These are phyloP conservation scores for Ceratoteleas bidentatus DNA, from an alignment of 1,140 invertebrate genomes.

Conservation along the genomic window DNA sequence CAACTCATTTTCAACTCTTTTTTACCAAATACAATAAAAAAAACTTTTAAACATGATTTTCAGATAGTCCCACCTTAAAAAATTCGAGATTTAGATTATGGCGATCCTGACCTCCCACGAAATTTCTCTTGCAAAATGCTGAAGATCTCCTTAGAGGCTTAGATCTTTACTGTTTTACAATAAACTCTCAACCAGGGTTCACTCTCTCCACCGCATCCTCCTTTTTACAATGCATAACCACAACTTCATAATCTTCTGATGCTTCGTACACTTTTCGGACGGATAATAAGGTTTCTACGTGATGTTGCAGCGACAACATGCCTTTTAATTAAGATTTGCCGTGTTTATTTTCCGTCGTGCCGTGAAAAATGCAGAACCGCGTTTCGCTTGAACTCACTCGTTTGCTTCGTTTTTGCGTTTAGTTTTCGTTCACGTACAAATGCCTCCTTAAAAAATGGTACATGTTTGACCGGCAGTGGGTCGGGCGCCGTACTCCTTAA, in stretches of 20 bases:
- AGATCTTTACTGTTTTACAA: too few species aligned
- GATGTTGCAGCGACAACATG: constrained; percentile 25
- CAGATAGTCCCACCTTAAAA: too few species aligned
- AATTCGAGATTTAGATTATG: too few species aligned
- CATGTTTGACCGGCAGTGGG: constrained; percentile 37
- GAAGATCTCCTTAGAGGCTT: too few species aligned
- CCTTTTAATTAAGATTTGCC: constrained; percentile 16
- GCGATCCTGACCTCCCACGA: too few species aligned
- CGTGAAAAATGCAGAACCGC: constrained; percentile 42
- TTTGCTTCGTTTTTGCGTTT: neutral
- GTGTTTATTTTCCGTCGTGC: constrained; percentile 30
- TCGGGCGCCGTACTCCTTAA: constrained; percentile 28
- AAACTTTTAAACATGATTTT: too few species aligned
- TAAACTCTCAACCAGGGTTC: neutral
- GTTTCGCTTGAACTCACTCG: neutral
- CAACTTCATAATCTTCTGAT: constrained; percentile 29
- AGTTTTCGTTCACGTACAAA: constrained; percentile 29
- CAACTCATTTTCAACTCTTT: too few species aligned
- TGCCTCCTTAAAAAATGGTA: constrained; percentile 38
- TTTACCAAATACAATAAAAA: too few species aligned
- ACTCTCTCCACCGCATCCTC: neutral
- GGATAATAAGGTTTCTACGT: constrained; percentile 44
- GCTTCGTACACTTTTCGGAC: constrained; percentile 54
- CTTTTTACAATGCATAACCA: too few species aligned
- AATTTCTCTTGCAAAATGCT: too few species aligned